Evolutionary conservation across 2,888 invertebrate species (phyloP).

Genomic region (Eremobia ochroleuca): DNA sequence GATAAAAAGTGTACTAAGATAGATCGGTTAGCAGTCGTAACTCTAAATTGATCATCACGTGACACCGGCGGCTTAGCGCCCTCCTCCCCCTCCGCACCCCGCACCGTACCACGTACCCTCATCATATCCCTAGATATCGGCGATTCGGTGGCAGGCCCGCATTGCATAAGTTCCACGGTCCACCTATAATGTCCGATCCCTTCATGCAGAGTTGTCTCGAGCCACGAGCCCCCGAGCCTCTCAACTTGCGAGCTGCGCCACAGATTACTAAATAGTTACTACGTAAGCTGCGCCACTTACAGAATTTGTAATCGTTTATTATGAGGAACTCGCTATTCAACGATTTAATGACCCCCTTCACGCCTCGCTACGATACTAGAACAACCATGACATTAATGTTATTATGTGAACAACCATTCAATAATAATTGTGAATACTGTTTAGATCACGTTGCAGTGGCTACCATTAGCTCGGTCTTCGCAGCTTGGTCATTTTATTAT

Average conservation of each 20-base stretch:
- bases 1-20: conserved; percentile 64
- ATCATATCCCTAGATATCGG: conserved; percentile 74
- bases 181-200: conserved; percentile 78
- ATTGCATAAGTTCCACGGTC: conserved; percentile 77
- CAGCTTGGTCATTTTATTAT: background rate
- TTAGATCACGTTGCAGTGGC: background rate
- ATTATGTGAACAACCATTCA: conserved; percentile 14
- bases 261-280: no score
- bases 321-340: conserved; percentile 22
- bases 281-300: conserved; percentile 23
- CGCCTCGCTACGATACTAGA: background rate
- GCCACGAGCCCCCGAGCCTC: background rate
- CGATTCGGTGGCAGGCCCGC: conserved; percentile 67
- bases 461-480: background rate
- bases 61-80: conserved; percentile 73
- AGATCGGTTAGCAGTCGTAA: conserved; percentile 75
- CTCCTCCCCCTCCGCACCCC: conserved; percentile 34
- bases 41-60: conserved; percentile 81
- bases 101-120: conserved; percentile 51
- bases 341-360: background rate
- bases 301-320: conserved; percentile 41
- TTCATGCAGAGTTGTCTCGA: conserved; percentile 49
- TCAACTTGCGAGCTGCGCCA: no score
- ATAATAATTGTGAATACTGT: conserved; percentile 5
- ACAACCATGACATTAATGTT: background rate